A percentile compares a stretch with the other conserved stretches of the same genome.
These are phyloP conservation scores for Amniataba percoides DNA, from an alignment of 2,797 vertebrate species.

Conservation along the genomic window DNA sequence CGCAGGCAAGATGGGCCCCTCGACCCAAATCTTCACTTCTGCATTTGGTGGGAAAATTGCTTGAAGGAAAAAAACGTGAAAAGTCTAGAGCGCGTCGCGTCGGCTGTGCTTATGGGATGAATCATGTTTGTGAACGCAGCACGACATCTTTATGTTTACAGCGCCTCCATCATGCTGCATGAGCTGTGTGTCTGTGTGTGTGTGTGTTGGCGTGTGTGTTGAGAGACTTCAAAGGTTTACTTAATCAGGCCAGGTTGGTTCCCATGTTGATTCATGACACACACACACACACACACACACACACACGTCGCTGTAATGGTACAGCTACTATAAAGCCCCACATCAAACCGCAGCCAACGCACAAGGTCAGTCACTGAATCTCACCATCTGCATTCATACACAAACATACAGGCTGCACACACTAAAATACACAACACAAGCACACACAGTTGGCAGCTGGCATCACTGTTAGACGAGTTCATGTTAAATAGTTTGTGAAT, in stretches of 20 bases:
- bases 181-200: no score
- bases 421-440: conserved; percentile 8
- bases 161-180: conserved; percentile 20
- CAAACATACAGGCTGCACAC: conserved; percentile 1
- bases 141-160: conserved; percentile 21
- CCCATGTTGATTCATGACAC: conserved; percentile 43
- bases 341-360: conserved; percentile 1
- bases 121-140: conserved; percentile 30
- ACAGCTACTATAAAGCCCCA: conserved; percentile 21
- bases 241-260: conserved; percentile 58
- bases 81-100: conserved; percentile 15
- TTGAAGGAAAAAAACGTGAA: conserved; percentile 13
- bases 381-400: conserved; percentile 25
- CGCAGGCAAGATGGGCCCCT: conserved; percentile 43
- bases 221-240: conserved; percentile 28
- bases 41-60: conserved; percentile 45
- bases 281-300: background rate
- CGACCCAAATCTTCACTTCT: conserved; percentile 55
- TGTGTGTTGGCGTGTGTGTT: conserved; percentile 17
- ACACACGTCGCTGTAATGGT: background rate
- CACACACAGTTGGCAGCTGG: conserved; percentile 22
- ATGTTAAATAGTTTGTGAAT: background rate
- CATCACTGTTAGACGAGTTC: background rate
- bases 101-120: conserved; percentile 13
- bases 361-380: conserved; percentile 34